Conservation (phyloP, 2,113 vertebrate species). For the Solea senegalensis region DNA sequence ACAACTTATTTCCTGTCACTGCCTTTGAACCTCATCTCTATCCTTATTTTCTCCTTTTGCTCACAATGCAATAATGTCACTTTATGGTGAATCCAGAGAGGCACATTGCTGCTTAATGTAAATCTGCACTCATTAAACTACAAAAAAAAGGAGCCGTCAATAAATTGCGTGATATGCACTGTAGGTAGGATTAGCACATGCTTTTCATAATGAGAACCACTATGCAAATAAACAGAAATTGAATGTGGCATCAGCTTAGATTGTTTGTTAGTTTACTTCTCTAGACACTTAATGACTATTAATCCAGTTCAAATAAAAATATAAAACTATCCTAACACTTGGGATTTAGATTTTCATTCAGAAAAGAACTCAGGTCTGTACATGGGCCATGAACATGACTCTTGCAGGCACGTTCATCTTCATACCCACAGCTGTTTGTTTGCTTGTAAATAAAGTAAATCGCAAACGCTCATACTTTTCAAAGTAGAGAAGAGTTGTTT, state of each 20-base stretch:
- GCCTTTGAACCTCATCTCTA: slow-evolving; percentile 74
- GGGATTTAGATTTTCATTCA: no score
- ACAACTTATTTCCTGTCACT: slow-evolving; percentile 79
- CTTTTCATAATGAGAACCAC: background rate
- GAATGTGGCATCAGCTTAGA: background rate
- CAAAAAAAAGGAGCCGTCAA: background rate
- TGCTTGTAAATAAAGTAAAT: background rate
- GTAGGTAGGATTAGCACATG: slow-evolving; percentile 2
- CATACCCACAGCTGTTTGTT: background rate
- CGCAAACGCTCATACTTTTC: background rate
- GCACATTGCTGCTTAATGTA: slow-evolving; percentile 52
- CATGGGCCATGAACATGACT: no score
- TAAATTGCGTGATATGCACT: slow-evolving; percentile 18
- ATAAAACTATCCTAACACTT: no score
- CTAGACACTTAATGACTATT: background rate
- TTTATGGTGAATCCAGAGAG: slow-evolving; percentile 57
- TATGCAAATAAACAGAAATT: background rate
- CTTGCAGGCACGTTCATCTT: no score
- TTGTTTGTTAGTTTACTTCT: background rate
- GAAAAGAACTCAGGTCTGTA: no score
- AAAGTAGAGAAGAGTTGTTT: slow-evolving; percentile 28
- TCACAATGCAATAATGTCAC: slow-evolving; percentile 69
- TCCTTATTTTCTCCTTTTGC: slow-evolving; percentile 76
- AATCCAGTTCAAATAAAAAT: background rate
- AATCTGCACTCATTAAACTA: no score